These are phyloP conservation scores for Ferrisia virgata DNA, from an alignment of 2,888 invertebrate species.

Conservation along the genomic window DNA sequence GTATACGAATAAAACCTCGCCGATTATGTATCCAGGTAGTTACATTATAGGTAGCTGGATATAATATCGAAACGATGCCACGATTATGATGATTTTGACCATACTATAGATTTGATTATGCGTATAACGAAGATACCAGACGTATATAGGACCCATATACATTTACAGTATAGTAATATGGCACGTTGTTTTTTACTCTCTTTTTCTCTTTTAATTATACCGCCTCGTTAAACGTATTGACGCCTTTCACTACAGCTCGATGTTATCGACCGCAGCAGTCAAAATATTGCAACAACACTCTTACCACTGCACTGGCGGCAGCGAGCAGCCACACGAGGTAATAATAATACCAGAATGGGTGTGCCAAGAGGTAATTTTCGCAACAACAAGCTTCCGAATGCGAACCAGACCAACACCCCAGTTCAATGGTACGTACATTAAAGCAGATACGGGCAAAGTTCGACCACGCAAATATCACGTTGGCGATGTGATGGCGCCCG, in stretches of 20 bases:
- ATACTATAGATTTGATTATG: not conserved
- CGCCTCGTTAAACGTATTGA: not conserved
- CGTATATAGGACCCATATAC: too few species aligned
- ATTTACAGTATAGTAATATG: too few species aligned
- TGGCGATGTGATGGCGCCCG: not conserved
- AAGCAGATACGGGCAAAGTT: too few species aligned
- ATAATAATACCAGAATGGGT: not conserved
- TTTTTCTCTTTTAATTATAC: not conserved
- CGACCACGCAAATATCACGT: too few species aligned
- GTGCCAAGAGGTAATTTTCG: not conserved
- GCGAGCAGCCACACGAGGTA: not conserved
- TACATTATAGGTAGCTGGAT: not conserved
- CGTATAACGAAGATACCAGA: too few species aligned
- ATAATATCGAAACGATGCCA: not conserved
- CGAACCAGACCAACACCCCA: not conserved
- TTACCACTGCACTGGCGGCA: not conserved
- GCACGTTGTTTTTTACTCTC: not conserved
- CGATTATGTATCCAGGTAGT: too few species aligned
- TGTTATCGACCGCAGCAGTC: not conserved
- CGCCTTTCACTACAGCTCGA: not conserved
- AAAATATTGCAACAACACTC: not conserved
- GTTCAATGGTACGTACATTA: too few species aligned
- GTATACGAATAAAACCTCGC: too few species aligned
- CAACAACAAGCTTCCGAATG: not conserved
- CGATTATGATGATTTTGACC: not conserved